phyloP scores from a whole-genome alignment of 2,888 invertebrate genomes.

The Pristionchus arcanus region DNA sequence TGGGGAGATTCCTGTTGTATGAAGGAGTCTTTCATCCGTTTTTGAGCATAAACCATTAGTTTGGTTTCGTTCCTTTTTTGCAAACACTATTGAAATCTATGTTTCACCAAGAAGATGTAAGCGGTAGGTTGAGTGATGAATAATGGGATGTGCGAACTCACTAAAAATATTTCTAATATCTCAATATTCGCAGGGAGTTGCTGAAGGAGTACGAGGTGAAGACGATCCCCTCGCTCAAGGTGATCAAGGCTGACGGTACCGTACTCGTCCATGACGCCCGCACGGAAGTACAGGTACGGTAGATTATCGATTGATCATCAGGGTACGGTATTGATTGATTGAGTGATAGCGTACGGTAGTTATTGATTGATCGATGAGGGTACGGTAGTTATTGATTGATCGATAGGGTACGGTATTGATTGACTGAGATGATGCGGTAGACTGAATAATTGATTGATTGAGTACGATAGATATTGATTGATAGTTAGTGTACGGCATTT shows the following conservation, averaged over 20 bases:
- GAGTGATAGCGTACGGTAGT: not conserved
- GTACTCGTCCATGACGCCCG: constrained; percentile 81
- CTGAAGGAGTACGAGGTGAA: constrained; percentile 70
- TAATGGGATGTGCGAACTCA: too few relatives aligned
- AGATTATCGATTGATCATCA: not conserved
- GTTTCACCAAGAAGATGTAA: not conserved
- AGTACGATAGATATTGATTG: too few relatives aligned
- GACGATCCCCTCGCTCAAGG: constrained; percentile 81
- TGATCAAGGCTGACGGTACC: constrained; percentile 81
- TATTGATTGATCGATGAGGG: too few relatives aligned
- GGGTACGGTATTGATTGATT: not conserved
- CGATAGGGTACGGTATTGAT: too few relatives aligned
- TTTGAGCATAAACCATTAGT: too few relatives aligned
- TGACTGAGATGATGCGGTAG: too few relatives aligned
- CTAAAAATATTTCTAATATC: not conserved
- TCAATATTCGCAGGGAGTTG: constrained; percentile 38
- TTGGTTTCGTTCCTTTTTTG: not conserved
- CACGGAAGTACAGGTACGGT: constrained; percentile 80
- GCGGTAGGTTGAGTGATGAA: too few relatives aligned
- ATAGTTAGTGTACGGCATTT: too few relatives aligned
- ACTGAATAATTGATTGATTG: too few relatives aligned
- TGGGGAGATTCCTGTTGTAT: too few relatives aligned
- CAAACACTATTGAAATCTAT: not conserved
- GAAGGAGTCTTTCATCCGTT: too few relatives aligned
- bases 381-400: too few relatives aligned